Percentiles rank a stretch among this genome's conserved stretches.
These are phyloP conservation scores for Pteruthius melanotis DNA, from an alignment of 2,113 vertebrate species.

Conservation along the genomic window DNA sequence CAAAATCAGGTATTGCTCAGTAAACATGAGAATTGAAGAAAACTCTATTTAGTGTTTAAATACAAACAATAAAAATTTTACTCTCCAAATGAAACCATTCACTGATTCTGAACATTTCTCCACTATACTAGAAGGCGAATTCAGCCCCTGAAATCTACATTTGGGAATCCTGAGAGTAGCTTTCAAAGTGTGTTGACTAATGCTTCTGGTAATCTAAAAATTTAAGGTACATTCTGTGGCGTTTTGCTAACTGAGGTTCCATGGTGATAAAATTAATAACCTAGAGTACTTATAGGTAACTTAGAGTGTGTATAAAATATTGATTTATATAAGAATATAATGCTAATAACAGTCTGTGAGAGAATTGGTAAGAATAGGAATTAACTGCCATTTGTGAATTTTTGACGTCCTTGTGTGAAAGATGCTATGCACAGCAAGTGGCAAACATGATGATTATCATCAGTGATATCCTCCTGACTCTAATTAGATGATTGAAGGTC, in stretches of 20 bases:
- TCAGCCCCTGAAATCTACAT: neutral
- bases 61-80: neutral
- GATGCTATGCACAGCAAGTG: neutral
- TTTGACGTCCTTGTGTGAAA: slow-evolving; percentile 5
- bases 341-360: neutral
- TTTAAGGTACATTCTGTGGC: neutral
- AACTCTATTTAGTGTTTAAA: neutral
- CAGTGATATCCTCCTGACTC: neutral
- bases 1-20: neutral
- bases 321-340: neutral
- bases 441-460: neutral
- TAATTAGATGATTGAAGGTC: slow-evolving; percentile 39
- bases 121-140: neutral
- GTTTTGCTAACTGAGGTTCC: neutral
- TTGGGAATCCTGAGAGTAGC: neutral
- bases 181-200: neutral
- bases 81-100: neutral
- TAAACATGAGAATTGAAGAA: neutral
- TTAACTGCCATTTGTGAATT: neutral
- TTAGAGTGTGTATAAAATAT: neutral
- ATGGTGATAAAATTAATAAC: neutral
- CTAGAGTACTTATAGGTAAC: neutral
- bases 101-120: neutral
- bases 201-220: neutral
- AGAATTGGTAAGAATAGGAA: neutral